Conservation (phyloP, 2,888 invertebrate genomes). For the Esperia sulphurella region DNA sequence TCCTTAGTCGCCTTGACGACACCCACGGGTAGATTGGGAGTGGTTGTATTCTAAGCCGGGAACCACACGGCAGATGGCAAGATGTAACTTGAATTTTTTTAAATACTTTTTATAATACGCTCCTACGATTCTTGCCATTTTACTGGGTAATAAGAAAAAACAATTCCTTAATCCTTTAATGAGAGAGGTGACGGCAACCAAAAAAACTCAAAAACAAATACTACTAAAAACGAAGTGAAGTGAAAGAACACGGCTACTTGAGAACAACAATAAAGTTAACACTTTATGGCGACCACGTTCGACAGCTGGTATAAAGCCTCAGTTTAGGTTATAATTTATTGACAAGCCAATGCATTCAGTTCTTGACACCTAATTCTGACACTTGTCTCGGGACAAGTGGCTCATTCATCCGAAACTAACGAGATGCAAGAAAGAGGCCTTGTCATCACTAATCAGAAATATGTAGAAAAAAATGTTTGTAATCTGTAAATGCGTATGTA, state of each 20-base stretch:
- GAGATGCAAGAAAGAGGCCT: slow-evolving; percentile 35
- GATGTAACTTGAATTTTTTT: too few relatives aligned
- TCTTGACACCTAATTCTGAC: slow-evolving; percentile 48
- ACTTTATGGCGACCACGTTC: slow-evolving; percentile 60
- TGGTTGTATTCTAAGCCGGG: too few relatives aligned
- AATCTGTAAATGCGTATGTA: background rate
- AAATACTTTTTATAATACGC: too few relatives aligned
- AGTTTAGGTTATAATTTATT: slow-evolving; percentile 60
- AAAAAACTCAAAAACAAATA: slow-evolving; percentile 19
- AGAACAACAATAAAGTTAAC: slow-evolving; percentile 64
- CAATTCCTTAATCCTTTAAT: too few relatives aligned
- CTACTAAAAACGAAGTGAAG: slow-evolving; percentile 36
- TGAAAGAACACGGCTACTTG: slow-evolving; percentile 43
- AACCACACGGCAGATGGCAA: too few relatives aligned
- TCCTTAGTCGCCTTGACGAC: too few relatives aligned
- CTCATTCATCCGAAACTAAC: slow-evolving; percentile 40
- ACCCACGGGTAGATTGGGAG: too few relatives aligned
- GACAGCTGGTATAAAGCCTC: slow-evolving; percentile 44
- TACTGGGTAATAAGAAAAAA: too few relatives aligned
- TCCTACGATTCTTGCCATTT: too few relatives aligned
- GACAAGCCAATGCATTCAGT: slow-evolving; percentile 29
- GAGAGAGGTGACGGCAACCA: slow-evolving; percentile 4
- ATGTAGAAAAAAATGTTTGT: slow-evolving; percentile 6
- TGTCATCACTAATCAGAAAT: slow-evolving; percentile 33
- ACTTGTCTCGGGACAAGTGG: slow-evolving; percentile 56